Conservation (phyloP, 2,888 invertebrate genomes). For the Habrosyne pyritoides region DNA sequence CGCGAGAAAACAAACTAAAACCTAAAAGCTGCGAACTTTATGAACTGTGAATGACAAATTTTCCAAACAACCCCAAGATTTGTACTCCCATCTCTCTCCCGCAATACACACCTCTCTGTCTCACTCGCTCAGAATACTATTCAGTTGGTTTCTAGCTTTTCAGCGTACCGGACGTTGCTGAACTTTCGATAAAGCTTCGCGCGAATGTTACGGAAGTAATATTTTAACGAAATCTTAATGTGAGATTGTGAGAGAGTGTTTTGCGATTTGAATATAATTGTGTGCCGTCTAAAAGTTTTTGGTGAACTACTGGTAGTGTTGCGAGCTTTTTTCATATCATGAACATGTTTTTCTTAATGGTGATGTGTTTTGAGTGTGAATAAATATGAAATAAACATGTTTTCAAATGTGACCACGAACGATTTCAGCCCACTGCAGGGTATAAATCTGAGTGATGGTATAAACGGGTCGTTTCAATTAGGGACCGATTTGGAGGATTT, state of each 20-base stretch:
- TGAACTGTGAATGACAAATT: conserved; percentile 2
- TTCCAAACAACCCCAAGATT: not conserved
- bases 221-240: not conserved
- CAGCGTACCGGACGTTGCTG: not conserved
- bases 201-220: not conserved
- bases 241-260: not conserved
- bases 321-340: too few species aligned
- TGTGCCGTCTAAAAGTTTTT: too few species aligned
- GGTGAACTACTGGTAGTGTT: too few species aligned
- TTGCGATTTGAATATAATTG: not conserved
- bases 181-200: not conserved
- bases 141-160: not conserved
- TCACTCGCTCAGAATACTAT: not conserved
- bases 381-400: conserved; percentile 28
- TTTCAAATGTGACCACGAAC: conserved; percentile 31
- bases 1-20: not conserved
- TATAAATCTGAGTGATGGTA: conserved; percentile 21
- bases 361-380: not conserved
- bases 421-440: conserved; percentile 23
- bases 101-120: not conserved
- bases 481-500: conserved; percentile 65
- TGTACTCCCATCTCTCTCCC: not conserved
- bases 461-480: conserved; percentile 29
- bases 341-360: not conserved
- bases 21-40: conserved; percentile 2